phyloP scores from a whole-genome alignment of 2,888 invertebrate genomes.

The Scelioninae gen. 2 region DNA sequence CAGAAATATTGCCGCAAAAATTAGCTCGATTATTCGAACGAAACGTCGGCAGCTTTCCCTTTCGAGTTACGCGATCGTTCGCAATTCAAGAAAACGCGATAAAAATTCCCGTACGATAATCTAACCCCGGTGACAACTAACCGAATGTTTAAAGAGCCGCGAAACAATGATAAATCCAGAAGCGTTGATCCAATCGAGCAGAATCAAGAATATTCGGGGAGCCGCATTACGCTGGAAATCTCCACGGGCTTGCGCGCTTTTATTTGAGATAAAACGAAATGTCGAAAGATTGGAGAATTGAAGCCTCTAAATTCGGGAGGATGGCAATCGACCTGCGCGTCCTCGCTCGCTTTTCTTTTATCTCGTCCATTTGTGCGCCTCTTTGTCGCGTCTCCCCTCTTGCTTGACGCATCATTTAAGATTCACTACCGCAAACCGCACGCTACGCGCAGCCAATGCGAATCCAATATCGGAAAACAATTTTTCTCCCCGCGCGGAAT shows the following conservation, averaged over 20 bases:
- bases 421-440: constrained; percentile 67
- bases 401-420: constrained; percentile 66
- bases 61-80: no score
- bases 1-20: no score
- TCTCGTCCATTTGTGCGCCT: constrained; percentile 58
- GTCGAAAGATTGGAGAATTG: constrained; percentile 59
- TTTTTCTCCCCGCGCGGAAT: constrained; percentile 75
- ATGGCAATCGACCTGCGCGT: constrained; percentile 59
- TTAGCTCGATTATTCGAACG: no score
- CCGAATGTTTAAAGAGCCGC: constrained; percentile 22
- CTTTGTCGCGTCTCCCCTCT: constrained; percentile 56
- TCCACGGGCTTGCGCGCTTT: constrained; percentile 39
- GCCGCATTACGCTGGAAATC: constrained; percentile 47
- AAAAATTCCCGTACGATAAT: no score
- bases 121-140: constrained; percentile 16
- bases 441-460: constrained; percentile 67
- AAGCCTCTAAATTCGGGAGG: constrained; percentile 54
- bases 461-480: constrained; percentile 77
- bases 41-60: no score
- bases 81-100: no score
- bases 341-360: constrained; percentile 54
- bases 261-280: constrained; percentile 51
- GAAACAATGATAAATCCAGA: constrained; percentile 34
- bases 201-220: constrained; percentile 36
- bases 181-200: constrained; percentile 23